Evolutionary conservation across 92 coral and sea anemone species (phyloP).

Genomic region (Porites rus): DNA sequence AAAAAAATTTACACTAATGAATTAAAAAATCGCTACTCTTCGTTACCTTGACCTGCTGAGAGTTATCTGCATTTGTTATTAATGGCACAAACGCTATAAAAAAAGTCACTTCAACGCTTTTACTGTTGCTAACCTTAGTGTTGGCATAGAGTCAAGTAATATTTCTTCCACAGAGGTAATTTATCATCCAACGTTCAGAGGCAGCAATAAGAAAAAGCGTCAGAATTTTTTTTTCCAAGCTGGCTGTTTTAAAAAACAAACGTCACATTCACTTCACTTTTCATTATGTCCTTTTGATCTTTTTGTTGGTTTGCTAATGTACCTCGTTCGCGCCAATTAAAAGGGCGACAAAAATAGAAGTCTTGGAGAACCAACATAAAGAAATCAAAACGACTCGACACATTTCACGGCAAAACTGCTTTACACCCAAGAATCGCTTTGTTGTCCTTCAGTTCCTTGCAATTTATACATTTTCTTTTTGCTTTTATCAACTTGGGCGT

Average conservation of each 20-base stretch:
- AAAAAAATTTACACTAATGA: constrained; percentile 3
- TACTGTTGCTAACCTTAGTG: not conserved
- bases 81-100: not conserved
- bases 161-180: not conserved
- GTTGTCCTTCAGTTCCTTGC: constrained; percentile 69
- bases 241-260: not conserved
- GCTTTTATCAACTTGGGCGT: constrained; percentile 89
- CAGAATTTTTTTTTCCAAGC: not conserved
- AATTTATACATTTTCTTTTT: constrained; percentile 72
- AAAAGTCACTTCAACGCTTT: not conserved
- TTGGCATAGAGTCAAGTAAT: not conserved
- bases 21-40: not conserved
- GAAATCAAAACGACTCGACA: not conserved
- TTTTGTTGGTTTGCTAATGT: not conserved
- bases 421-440: constrained; percentile 97
- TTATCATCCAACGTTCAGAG: not conserved
- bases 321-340: not conserved
- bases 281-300: not conserved
- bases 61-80: not conserved
- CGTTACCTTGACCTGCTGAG: not conserved
- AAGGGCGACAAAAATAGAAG: not conserved
- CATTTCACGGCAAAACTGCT: not conserved
- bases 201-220: not conserved
- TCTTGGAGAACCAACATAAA: not conserved
- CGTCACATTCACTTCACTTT: not conserved